Percentiles rank a stretch among this genome's conserved stretches.
Conservation (phyloP, 2,888 invertebrate genomes). For the Lasioglossum zephyrum region DNA sequence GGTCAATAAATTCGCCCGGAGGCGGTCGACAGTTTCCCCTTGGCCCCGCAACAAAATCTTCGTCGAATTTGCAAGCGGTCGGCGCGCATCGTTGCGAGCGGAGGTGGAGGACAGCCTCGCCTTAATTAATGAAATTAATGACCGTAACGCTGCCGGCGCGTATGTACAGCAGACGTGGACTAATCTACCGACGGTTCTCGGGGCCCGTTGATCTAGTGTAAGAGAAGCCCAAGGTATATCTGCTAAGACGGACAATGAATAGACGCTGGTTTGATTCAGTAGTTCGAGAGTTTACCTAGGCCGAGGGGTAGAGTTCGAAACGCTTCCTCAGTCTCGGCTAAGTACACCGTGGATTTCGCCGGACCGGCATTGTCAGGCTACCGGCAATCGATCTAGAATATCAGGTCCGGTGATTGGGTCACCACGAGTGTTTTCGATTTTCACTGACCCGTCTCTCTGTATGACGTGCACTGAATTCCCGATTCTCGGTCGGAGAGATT, state of each 20-base stretch:
- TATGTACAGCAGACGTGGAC: conserved; percentile 66
- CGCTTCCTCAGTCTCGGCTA: conserved; percentile 31
- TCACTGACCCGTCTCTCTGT: conserved; percentile 21
- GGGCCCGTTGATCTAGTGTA: conserved; percentile 66
- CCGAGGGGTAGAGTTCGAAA: conserved; percentile 27
- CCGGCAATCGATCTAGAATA: conserved; percentile 10
- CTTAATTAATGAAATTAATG: conserved; percentile 79
- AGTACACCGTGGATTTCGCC: conserved; percentile 28
- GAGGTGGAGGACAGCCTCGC: conserved; percentile 60
- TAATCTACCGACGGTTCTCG: conserved; percentile 65
- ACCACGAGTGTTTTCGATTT: conserved; percentile 11
- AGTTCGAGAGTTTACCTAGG: conserved; percentile 53
- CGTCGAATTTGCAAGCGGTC: conserved; percentile 63
- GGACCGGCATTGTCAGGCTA: not conserved
- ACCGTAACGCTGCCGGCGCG: conserved; percentile 69
- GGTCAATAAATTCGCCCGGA: conserved; percentile 32
- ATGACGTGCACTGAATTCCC: not conserved
- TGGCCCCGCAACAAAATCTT: conserved; percentile 42
- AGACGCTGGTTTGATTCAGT: conserved; percentile 55
- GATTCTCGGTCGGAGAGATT: not conserved
- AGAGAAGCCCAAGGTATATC: conserved; percentile 55
- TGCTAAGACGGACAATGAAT: conserved; percentile 67
- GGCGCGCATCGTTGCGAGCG: conserved; percentile 56
- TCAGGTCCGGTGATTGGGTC: not conserved
- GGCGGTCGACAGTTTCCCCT: conserved; percentile 23